Evolutionary conservation across 2,113 vertebrate species (phyloP).

Genomic region (Passerina amoena): DNA sequence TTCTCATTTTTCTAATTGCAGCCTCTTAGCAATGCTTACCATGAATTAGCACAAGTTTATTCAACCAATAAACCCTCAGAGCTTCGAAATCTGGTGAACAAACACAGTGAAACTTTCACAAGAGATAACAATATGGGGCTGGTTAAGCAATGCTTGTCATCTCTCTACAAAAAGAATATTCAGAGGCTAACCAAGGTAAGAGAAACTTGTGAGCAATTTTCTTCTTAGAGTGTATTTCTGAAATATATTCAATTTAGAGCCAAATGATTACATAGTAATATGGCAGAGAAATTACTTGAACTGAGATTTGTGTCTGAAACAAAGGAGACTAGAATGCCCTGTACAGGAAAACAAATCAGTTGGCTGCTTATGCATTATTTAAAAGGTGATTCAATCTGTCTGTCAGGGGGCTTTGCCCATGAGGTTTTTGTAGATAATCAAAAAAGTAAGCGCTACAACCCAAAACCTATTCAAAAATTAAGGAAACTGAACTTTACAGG

Average conservation of each 20-base stretch:
- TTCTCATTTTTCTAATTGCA: conserved; percentile 60
- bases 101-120: conserved; percentile 92
- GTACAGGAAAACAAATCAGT: background rate
- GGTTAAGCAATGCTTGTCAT: conserved; percentile 97
- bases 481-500: background rate
- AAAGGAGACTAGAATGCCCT: background rate
- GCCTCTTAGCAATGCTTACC: conserved; percentile 98
- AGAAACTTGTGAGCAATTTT: background rate
- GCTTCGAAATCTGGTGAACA: conserved; percentile 90
- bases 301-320: background rate
- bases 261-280: background rate
- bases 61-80: conserved; percentile 94
- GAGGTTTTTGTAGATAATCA: background rate
- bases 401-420: background rate
- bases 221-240: background rate
- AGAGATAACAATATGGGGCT: conserved; percentile 96
- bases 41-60: conserved; percentile 96
- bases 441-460: rapidly evolving
- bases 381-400: background rate
- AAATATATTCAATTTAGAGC: background rate
- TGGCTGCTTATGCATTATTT: background rate
- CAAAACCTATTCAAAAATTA: background rate
- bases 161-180: conserved; percentile 99
- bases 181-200: conserved; percentile 97
- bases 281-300: background rate